Conservation (phyloP, 1,140 invertebrate genomes). For the Acromyrmex echinatior region DNA sequence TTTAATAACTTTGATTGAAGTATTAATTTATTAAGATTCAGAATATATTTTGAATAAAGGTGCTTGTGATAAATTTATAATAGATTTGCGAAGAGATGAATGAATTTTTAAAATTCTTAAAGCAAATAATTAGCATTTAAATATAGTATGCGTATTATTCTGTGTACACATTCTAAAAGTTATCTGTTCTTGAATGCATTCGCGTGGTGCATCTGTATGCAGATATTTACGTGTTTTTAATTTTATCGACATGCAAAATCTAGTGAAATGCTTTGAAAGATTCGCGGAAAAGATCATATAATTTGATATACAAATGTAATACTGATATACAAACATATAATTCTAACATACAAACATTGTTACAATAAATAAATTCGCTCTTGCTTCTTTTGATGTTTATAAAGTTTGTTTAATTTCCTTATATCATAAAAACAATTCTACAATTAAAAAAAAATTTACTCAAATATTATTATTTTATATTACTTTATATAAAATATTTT, state of each 20-base stretch:
- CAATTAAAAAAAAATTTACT: neutral
- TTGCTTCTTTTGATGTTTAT: neutral
- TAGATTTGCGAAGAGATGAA: no score
- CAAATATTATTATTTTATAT: neutral
- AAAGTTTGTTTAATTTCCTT: neutral
- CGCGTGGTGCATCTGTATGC: neutral
- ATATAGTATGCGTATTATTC: no score
- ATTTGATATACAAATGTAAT: neutral
- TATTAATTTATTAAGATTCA: no score
- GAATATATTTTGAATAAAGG: no score
- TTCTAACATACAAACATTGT: neutral
- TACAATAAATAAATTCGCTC: neutral
- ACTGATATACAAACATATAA: neutral
- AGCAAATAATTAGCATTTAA: no score
- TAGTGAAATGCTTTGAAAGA: neutral
- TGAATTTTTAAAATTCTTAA: no score
- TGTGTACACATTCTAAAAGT: neutral
- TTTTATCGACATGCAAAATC: conserved; percentile 1
- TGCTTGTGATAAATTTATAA: no score
- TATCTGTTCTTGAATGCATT: neutral
- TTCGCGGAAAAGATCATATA: neutral
- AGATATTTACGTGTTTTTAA: conserved; percentile 1
- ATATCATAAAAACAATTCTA: neutral
- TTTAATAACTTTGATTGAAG: no score
- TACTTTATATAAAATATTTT: neutral